phyloP scores from a whole-genome alignment of 2,113 vertebrate genomes.

The Catagonus wagneri region DNA sequence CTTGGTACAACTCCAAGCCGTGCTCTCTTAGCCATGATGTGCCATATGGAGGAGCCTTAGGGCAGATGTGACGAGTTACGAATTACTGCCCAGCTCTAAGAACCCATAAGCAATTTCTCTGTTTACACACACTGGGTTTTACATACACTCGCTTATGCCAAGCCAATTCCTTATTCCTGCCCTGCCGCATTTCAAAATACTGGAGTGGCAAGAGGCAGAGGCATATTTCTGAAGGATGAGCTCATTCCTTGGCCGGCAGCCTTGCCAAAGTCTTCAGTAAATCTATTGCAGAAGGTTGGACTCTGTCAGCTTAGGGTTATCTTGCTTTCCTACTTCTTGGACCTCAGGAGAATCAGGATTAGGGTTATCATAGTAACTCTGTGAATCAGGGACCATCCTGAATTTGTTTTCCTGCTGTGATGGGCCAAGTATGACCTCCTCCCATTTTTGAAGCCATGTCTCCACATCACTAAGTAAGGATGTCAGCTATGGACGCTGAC shows the following conservation, averaged over 20 bases:
- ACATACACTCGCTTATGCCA: slow-evolving; percentile 64
- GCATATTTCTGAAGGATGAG: slow-evolving; percentile 63
- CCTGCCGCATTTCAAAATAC: slow-evolving; percentile 52
- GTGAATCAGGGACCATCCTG: not conserved
- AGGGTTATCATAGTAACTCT: slow-evolving; percentile 46
- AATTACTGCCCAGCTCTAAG: not conserved
- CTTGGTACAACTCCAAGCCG: not conserved
- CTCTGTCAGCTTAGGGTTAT: slow-evolving; percentile 24
- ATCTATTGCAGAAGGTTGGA: slow-evolving; percentile 60
- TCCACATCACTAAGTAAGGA: slow-evolving; percentile 12
- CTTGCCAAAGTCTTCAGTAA: slow-evolving; percentile 26
- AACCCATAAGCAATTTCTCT: slow-evolving; percentile 39
- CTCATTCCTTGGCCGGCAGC: slow-evolving; percentile 45
- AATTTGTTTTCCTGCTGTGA: slow-evolving; percentile 38
- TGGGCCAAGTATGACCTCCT: slow-evolving; percentile 28
- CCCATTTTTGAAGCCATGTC: slow-evolving; percentile 38
- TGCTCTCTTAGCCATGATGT: not conserved
- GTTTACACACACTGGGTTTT: slow-evolving; percentile 64
- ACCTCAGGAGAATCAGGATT: slow-evolving; percentile 20
- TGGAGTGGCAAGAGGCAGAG: not conserved
- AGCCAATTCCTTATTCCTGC: slow-evolving; percentile 39
- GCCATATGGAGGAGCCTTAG: not conserved
- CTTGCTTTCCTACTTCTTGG: slow-evolving; percentile 37
- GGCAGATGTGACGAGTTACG: slow-evolving; percentile 15
- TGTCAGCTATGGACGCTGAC: not conserved